Evolutionary conservation across 1,140 invertebrate species (phyloP).

Genomic region (Drosophila orosa): DNA sequence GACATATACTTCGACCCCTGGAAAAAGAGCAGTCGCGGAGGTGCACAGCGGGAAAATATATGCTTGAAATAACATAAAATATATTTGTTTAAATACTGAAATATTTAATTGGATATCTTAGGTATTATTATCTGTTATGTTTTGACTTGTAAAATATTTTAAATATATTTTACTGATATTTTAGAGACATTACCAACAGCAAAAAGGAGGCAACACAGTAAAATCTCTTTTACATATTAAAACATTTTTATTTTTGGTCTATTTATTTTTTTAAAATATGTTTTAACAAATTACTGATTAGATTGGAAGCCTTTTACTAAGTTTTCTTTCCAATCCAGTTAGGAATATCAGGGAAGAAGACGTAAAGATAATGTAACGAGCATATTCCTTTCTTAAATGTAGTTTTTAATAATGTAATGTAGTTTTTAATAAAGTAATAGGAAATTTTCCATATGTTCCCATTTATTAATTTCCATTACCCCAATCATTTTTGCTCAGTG

Average conservation of each 20-base stretch:
- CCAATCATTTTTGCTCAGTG: not conserved
- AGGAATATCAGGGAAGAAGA: no score
- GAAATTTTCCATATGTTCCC: not conserved
- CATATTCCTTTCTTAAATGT: no score
- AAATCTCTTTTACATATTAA: no score
- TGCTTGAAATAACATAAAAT: not conserved
- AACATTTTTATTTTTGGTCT: no score
- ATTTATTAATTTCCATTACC: not conserved
- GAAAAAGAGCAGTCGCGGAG: conserved; percentile 31
- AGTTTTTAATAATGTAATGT: no score
- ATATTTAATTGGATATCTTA: not conserved
- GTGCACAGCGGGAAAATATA: conserved; percentile 1
- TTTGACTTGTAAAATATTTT: not conserved
- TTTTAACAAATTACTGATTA: no score
- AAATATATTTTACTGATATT: not conserved
- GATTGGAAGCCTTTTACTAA: no score
- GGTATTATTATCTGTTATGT: not conserved
- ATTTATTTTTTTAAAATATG: no score
- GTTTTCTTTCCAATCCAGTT: no score
- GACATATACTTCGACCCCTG: conserved; percentile 38
- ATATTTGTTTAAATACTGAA: not conserved
- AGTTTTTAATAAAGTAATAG: no score
- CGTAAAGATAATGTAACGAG: no score
- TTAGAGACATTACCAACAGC: not conserved
- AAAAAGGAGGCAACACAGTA: no score